A percentile compares a stretch with the other conserved stretches of the same genome.
phyloP scores from a whole-genome alignment of 2,888 invertebrate species.

The Caenorhabditis sp. region DNA sequence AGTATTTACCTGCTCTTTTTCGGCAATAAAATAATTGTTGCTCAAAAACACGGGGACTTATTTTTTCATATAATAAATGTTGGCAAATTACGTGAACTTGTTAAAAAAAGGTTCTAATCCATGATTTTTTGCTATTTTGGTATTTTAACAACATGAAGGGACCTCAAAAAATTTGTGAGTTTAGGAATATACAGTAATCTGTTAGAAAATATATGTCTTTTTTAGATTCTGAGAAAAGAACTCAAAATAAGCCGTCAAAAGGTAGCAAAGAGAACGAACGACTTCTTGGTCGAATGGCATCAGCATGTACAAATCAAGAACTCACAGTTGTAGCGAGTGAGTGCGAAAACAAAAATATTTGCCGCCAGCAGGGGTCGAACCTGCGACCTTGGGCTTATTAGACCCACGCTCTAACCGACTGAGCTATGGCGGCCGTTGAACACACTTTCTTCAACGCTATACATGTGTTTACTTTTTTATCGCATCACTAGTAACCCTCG shows the following conservation, averaged over 20 bases:
- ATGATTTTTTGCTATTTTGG: too few species aligned
- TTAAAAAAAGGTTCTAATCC: neutral
- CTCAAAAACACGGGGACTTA: neutral
- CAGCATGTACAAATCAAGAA: constrained; percentile 8
- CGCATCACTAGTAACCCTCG: neutral
- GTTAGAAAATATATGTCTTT: neutral
- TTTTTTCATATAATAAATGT: neutral
- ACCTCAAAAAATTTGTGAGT: constrained; percentile 5
- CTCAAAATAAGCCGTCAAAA: neutral
- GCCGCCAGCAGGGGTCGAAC: constrained; percentile 66
- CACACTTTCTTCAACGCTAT: neutral
- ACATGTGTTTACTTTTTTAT: neutral
- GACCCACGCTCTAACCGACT: constrained; percentile 70
- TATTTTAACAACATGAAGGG: neutral
- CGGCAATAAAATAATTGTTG: neutral
- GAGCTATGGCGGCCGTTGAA: constrained; percentile 60
- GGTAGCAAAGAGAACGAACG: neutral
- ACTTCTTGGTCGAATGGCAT: neutral
- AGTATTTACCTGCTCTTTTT: constrained; percentile 1
- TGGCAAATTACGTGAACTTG: neutral
- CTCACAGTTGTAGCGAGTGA: constrained; percentile 16
- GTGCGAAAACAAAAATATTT: constrained; percentile 45
- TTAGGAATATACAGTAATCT: neutral
- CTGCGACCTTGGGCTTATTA: constrained; percentile 69
- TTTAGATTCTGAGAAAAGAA: neutral